A percentile compares a stretch with the other conserved stretches of the same genome.
Conservation (phyloP, 1,140 invertebrate species). For the Himalopsyche phryganea region DNA sequence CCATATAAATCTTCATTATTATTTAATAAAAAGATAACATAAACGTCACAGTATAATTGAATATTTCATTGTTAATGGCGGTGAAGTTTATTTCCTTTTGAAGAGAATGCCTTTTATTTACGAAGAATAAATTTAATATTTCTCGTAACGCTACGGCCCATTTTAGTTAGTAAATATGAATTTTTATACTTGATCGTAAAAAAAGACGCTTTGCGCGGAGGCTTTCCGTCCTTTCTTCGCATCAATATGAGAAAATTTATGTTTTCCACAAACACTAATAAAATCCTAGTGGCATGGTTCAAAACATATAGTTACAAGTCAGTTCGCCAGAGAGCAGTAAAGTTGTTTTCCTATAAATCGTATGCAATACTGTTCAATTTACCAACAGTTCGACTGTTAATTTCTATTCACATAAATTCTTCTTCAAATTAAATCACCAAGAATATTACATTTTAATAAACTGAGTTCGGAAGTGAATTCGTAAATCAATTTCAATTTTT, state of each 20-base stretch:
- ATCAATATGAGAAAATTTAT: constrained; percentile 19
- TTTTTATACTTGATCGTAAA: constrained; percentile 27
- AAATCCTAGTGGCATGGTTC: constrained; percentile 5
- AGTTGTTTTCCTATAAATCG: constrained; percentile 30
- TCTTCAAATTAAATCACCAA: no score
- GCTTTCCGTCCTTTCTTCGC: neutral
- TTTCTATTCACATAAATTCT: no score
- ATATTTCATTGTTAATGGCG: constrained; percentile 21
- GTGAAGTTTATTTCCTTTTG: constrained; percentile 3
- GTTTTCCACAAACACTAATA: constrained; percentile 19
- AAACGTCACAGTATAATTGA: no score
- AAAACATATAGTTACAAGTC: constrained; percentile 8
- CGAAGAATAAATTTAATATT: constrained; percentile 19
- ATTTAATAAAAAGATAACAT: no score
- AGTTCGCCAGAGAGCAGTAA: constrained; percentile 8
- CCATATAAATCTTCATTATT: no score
- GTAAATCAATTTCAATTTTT: no score
- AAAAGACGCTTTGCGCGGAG: neutral
- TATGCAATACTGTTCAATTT: constrained; percentile 6
- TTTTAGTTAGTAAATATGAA: constrained; percentile 26
- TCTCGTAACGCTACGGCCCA: constrained; percentile 13
- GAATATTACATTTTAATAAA: no score
- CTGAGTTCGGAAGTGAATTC: no score
- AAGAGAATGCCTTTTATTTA: constrained; percentile 13
- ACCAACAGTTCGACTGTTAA: no score